phyloP scores from a whole-genome alignment of 2,113 vertebrate genomes.

The Petrocephalus microphthalmus region DNA sequence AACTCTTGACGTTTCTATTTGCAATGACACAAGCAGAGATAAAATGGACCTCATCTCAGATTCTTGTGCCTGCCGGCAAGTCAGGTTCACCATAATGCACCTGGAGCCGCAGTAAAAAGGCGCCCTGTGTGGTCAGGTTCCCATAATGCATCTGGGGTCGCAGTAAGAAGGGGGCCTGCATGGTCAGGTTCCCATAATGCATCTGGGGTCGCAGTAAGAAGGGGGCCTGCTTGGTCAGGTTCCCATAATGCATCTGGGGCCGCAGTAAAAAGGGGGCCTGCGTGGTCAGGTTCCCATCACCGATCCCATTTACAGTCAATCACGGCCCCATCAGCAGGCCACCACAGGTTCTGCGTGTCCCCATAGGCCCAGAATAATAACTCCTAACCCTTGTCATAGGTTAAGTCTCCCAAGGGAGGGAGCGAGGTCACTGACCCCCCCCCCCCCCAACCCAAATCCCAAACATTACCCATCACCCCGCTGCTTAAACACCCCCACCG shows the following conservation, averaged over 20 bases:
- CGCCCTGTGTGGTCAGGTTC: too few relatives aligned
- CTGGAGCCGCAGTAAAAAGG: too few relatives aligned
- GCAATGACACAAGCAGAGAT: neutral
- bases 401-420: neutral
- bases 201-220: neutral
- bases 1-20: neutral
- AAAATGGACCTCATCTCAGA: neutral
- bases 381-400: neutral
- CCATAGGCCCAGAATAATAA: neutral
- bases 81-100: too few relatives aligned
- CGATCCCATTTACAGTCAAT: neutral
- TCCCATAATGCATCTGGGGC: neutral
- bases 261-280: neutral
- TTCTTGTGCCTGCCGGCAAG: neutral
- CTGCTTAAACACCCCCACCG: constrained; percentile 8
- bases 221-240: neutral
- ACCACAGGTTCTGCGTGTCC: neutral
- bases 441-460: neutral
- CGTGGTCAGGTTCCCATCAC: neutral
- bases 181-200: neutral
- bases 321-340: neutral
- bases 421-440: constrained; percentile 16
- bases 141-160: too few relatives aligned
- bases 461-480: neutral
- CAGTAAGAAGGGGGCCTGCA: too few relatives aligned